Conservation (phyloP, 2,113 vertebrate species). For the Pseudopipra pipra region DNA sequence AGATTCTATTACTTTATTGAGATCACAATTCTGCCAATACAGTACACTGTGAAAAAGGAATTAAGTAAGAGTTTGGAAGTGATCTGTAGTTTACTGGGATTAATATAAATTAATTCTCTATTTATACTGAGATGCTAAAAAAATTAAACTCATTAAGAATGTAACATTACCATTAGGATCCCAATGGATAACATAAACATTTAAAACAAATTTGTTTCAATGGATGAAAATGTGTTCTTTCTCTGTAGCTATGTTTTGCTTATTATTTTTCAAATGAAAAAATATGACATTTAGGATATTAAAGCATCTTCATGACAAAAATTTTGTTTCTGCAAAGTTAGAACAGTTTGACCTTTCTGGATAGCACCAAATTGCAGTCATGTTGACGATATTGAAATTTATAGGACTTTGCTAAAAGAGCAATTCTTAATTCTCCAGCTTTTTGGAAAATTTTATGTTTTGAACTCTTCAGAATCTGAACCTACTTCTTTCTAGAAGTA, state of each 20-base stretch:
- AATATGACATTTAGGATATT: background rate
- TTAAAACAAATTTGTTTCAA: background rate
- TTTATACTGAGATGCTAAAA: background rate
- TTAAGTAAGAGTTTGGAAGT: background rate
- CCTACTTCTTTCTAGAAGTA: background rate
- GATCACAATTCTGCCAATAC: background rate
- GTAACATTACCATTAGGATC: background rate
- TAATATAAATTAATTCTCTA: background rate
- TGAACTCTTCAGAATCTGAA: background rate
- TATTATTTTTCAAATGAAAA: background rate
- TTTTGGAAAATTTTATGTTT: background rate
- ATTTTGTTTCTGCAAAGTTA: background rate
- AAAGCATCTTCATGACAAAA: background rate
- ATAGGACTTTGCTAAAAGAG: background rate
- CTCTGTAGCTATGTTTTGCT: background rate
- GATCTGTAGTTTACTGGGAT: background rate
- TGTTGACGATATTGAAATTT: background rate
- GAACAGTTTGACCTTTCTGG: background rate
- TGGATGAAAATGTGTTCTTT: background rate
- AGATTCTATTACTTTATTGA: background rate
- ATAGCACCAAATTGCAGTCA: background rate
- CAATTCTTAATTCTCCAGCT: background rate
- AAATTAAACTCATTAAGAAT: background rate
- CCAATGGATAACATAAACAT: background rate
- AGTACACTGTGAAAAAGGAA: background rate